These are phyloP conservation scores for Cantharis lateralis DNA, from an alignment of 2,888 invertebrate species.

Conservation along the genomic window DNA sequence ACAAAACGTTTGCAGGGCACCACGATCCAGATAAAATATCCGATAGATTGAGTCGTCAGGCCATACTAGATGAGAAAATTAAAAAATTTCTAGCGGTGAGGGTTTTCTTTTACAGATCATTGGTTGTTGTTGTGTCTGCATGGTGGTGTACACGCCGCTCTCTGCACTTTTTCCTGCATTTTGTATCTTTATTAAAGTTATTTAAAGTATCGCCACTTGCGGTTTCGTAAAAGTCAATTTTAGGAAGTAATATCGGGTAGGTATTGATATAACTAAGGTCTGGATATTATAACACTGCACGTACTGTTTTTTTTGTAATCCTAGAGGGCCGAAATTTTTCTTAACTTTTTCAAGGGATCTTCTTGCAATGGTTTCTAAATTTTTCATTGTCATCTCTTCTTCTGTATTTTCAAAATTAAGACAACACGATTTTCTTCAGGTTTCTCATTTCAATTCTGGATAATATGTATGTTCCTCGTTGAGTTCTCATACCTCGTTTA, in stretches of 20 bases:
- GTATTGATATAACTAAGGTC: background rate
- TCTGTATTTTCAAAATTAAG: background rate
- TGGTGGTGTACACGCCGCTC: conserved; percentile 55
- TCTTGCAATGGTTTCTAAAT: background rate
- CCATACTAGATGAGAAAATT: conserved; percentile 90
- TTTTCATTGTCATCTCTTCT: background rate
- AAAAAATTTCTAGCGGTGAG: conserved; percentile 93
- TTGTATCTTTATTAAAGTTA: conserved; percentile 18
- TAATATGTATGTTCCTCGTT: background rate
- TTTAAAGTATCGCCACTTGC: background rate
- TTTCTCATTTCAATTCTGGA: background rate
- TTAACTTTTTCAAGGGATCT: background rate
- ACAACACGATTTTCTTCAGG: background rate
- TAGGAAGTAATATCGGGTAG: background rate
- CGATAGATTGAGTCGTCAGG: conserved; percentile 80
- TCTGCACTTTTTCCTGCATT: conserved; percentile 34
- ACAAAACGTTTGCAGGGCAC: conserved; percentile 48
- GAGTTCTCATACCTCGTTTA: background rate
- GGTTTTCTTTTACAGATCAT: conserved; percentile 39
- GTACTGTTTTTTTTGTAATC: background rate
- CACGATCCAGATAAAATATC: conserved; percentile 70
- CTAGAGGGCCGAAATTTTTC: background rate
- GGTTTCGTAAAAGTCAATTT: background rate
- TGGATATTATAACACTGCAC: background rate
- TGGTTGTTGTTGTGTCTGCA: conserved; percentile 46